Evolutionary conservation across 2,888 invertebrate genomes (phyloP), one percentile per base, ranked within the genome.

Genomic region (Synanthedon tipuliformis): DNA sequence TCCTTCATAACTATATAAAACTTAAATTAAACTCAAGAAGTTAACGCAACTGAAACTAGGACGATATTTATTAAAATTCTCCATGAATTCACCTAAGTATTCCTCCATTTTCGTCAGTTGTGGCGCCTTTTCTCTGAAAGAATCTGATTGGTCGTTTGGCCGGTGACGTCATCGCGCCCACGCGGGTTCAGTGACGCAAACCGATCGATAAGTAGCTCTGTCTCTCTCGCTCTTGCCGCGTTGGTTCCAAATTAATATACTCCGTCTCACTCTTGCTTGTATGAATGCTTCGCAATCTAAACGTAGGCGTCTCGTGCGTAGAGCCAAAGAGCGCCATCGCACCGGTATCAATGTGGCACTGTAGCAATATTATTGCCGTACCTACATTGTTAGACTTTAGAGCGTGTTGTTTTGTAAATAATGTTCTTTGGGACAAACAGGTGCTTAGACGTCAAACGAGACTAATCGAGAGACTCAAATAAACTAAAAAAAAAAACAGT

Each of bases 131-230:
- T 84, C 72, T 65, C 57, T 57, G n/a, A 59, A 54, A 27, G 27
- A 50, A 58, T 53, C 52, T 64, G 66, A 85, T 86, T 86, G 86
- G 86, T 67, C 64, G 69, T 63, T 58, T 62, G 61, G 61, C 61
- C 63, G 10, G 75, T 86, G 86, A 86, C 87, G 85, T 86, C 87
- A 84, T 80, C 78, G 79, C 88, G 71, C 86, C 85, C 84, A 88
- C 85, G 83, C 85, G 75, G 71, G 55, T 63, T 64, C 64, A 71
- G 78, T 86, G 87, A 88, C 88, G 88, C 86, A 87, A 81, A 75
- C 75, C 75, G 76, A 85, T 87, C 87, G 82, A 86, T 86, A 73
- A 52, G 52, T 69, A 63, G 57, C 56, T 55, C 63, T 55, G 27
- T 80, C 79, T 62, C 70, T 51, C 52, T 80, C 69, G 41, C 58